Percentiles rank a stretch among this genome's conserved stretches.
phyloP scores from a whole-genome alignment of 92 coral and sea anemone species.

The Porites lobata region DNA sequence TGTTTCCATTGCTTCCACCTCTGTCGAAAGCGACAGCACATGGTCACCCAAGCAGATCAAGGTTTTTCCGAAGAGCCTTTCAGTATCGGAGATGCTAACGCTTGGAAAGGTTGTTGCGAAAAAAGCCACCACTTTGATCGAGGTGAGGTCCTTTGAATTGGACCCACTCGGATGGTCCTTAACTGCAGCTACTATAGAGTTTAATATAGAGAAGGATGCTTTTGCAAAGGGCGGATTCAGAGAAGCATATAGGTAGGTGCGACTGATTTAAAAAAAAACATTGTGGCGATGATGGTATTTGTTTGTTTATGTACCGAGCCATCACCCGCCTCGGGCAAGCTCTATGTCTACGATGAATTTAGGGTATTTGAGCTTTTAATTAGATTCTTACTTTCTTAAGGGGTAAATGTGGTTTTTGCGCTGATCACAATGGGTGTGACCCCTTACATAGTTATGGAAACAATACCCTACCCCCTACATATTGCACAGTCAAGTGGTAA shows the following conservation, averaged over 20 bases:
- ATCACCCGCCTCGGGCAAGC: neutral
- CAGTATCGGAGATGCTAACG: constrained; percentile 62
- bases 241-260: constrained; percentile 6
- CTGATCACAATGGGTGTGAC: neutral
- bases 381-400: neutral
- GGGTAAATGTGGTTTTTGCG: neutral
- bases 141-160: constrained; percentile 50
- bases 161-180: constrained; percentile 48
- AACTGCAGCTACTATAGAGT: constrained; percentile 31
- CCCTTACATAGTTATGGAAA: neutral
- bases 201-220: constrained; percentile 38
- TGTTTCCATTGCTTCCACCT: constrained; percentile 11
- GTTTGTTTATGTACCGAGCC: neutral
- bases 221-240: constrained; percentile 57
- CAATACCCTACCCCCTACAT: too few relatives aligned
- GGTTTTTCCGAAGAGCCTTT: constrained; percentile 57
- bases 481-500: too few relatives aligned
- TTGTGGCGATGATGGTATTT: neutral
- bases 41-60: constrained; percentile 24
- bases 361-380: neutral
- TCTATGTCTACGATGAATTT: neutral
- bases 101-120: constrained; percentile 52
- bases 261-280: neutral
- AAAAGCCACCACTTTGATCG: constrained; percentile 38
- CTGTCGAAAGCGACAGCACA: neutral